Evolutionary conservation across 2,888 invertebrate genomes (phyloP).

Genomic region (Conomelus anceps): DNA sequence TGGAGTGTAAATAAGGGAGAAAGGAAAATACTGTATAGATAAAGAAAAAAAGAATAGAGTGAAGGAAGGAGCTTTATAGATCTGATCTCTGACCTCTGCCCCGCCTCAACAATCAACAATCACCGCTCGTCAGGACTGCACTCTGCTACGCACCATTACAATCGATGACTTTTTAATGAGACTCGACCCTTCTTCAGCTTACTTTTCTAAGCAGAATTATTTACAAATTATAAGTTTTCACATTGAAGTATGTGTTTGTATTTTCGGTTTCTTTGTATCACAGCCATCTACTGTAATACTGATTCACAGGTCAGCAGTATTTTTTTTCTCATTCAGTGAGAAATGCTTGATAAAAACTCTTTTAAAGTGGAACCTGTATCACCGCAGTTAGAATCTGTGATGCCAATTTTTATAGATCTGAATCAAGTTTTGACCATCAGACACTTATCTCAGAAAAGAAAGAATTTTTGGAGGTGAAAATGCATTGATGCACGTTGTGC

Average conservation of each 20-base stretch:
- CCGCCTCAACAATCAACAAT: neutral
- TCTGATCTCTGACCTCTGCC: neutral
- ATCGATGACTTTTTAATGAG: conserved; percentile 4
- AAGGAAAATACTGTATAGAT: neutral
- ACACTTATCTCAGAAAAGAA: too few species aligned
- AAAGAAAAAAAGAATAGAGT: neutral
- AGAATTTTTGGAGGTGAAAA: too few species aligned
- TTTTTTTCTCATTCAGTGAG: too few species aligned
- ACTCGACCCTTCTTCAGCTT: neutral
- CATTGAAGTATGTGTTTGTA: neutral
- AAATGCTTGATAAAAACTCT: too few species aligned
- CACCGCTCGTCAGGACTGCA: conserved; percentile 3
- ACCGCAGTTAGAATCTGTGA: too few species aligned
- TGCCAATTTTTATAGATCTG: too few species aligned
- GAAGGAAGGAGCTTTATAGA: neutral
- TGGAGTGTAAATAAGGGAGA: neutral
- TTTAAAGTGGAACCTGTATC: too few species aligned
- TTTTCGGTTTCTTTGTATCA: neutral
- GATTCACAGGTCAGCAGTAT: neutral
- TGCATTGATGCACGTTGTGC: too few species aligned
- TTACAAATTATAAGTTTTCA: neutral
- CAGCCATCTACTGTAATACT: neutral
- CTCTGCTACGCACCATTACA: neutral
- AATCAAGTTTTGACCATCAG: too few species aligned
- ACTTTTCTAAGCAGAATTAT: too few species aligned